Base-by-base conservation (phyloP, 2,797 vertebrate species). In the Peromyscus nudipes region DNA sequence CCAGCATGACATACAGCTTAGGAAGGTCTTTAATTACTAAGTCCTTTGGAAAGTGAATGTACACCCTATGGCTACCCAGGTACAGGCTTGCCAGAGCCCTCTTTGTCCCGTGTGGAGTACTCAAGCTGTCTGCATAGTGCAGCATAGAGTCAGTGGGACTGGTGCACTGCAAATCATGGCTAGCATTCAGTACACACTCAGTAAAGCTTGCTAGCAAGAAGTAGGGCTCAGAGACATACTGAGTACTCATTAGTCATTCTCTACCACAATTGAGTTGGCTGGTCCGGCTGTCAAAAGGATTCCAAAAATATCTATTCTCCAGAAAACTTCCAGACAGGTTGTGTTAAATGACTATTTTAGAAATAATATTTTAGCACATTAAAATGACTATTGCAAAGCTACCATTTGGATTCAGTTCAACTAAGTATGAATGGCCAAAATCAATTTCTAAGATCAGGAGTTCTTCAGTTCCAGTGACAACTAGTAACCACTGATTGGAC, bases 311-410 rank as follows among this genome's bases (percentile, higher is more conserved):
- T 97, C 95, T 92, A 13, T 94, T 96, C 97, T 93, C 96, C 95
- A 95, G 93, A 96, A 97, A 96, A 97, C 95, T 93, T 97, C 95
- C 97, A 97, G 97, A 92, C 96, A 96, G 97, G 98, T 95, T 95
- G 96, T 96, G 91, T 92, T 81, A 95, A 85, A 92, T 89, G 93
- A 92, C 97, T 93, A 37, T 94, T 97, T 98, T 95, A 97, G 94
- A 97, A 96, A 92, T 97, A 97, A 95, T 93, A 93, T 94, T 96
- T 97, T 95, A 93, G 88, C 92, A 65, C 62, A 75, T 95, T 97
- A 76, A 97, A 96, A 55, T 83, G 93, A 85, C 95, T 95, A 65
- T 96, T 82, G 91, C 76, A 57, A 88, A 69, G 90, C 89, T 90
- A 88, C 95, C 0, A 3, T 88, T 94, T 88, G 93, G 96, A 84